Evolutionary conservation across 2,113 vertebrate species (phyloP), one percentile per base, ranked within the genome.

Genomic region (Pampusana beccarii): DNA sequence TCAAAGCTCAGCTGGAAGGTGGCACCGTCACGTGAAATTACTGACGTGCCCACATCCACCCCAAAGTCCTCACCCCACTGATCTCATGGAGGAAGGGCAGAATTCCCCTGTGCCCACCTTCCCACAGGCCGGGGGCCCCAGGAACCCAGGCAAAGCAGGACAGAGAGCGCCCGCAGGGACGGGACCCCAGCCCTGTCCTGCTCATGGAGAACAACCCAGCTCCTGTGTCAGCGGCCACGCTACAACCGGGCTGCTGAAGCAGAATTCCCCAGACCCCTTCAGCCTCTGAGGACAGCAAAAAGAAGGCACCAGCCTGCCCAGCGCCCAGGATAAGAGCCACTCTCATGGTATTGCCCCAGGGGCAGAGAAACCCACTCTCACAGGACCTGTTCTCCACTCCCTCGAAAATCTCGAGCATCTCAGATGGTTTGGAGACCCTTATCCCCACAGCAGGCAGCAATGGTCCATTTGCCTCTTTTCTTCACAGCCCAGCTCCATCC

Each of bases 151-250:
- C 17, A 38, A 29, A 81, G 69, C 13, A 14, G 21, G 24, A 2
- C 34, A 38, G 13, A 50, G 21, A 60, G 24, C 11, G 56, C 19
- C 62, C 23, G 11, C 18, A 36, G 28, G 42, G 34, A 18, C 40
- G 36, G 51, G 46, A 70, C 16, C 36, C 36, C 83, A 53, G 53
- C 46, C 29, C 50, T 38, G 48, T 79, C 58, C 73, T 51, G 77
- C 53, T 64, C 6, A 0, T 0, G 2, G 34, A 62, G 19, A 9
- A 74, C 5, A 16, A 51, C 4, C 44, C 34, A 16, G 5, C 16
- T 53, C 11, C 38, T n/a, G 48, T 24, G 40, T 3, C 78, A 44
- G 57, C 14, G 80, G 48, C 46, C 53, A 20, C 0, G 18, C 56
- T 31, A 10, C 3, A 62, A 33, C 42, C 24, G 20, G 24, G 48